Conservation (phyloP, 2,888 invertebrate species). For the Nomada flava region DNA sequence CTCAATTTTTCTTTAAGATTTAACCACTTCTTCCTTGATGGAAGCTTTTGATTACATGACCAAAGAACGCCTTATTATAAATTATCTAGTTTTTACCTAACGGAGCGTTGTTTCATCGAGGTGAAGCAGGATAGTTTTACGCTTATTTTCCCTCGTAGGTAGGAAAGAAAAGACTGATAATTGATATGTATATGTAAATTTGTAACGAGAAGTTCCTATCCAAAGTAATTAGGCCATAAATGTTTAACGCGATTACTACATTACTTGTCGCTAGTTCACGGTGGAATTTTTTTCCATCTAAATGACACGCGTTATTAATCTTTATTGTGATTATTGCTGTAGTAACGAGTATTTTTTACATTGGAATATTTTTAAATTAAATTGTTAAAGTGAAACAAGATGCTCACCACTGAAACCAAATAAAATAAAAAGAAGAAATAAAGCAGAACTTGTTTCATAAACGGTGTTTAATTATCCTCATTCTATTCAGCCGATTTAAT, state of each 20-base stretch:
- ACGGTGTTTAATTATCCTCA: neutral
- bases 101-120: slow-evolving; percentile 7
- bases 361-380: neutral
- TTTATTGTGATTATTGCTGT: neutral
- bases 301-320: neutral
- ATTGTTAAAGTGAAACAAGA: neutral
- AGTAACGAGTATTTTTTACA: neutral
- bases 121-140: slow-evolving; percentile 21
- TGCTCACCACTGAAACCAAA: slow-evolving; percentile 8
- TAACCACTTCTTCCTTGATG: slow-evolving; percentile 23
- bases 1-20: slow-evolving; percentile 32
- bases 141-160: slow-evolving; percentile 53
- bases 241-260: slow-evolving; percentile 2
- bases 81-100: slow-evolving; percentile 16
- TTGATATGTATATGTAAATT: slow-evolving; percentile 35
- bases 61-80: slow-evolving; percentile 51
- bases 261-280: neutral
- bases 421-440: neutral
- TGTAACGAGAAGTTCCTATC: slow-evolving; percentile 71
- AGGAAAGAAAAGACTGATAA: slow-evolving; percentile 72
- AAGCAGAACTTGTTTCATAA: neutral
- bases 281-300: neutral
- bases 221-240: slow-evolving; percentile 14
- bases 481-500: neutral
- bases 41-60: slow-evolving; percentile 26